phyloP scores from a whole-genome alignment of 2,797 vertebrate species.

The Odontamblyopus lacepedii region DNA sequence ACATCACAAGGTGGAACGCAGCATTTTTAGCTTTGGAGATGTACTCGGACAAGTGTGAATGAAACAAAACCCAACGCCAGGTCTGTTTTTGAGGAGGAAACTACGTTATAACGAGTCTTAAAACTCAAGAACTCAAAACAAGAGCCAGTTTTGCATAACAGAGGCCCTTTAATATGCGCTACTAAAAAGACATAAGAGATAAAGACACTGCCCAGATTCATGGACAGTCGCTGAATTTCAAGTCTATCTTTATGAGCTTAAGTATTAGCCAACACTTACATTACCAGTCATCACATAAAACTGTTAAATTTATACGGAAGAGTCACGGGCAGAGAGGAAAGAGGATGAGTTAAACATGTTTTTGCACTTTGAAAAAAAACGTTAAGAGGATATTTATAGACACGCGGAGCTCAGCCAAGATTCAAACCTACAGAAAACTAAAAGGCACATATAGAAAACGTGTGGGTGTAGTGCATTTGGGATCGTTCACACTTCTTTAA shows the following conservation, averaged over 20 bases:
- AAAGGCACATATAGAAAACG: not conserved
- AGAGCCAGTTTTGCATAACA: no score
- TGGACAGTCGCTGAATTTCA: constrained; percentile 43
- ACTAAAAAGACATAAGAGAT: constrained; percentile 20
- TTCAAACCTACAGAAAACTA: not conserved
- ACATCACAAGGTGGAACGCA: no score
- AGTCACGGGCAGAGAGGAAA: not conserved
- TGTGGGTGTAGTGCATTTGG: no score
- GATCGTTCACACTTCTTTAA: no score
- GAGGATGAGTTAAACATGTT: constrained; percentile 6
- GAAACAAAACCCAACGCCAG: no score
- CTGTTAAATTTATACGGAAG: constrained; percentile 31
- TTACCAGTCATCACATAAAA: constrained; percentile 51
- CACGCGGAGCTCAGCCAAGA: not conserved
- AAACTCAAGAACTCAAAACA: no score
- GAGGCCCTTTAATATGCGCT: constrained; percentile 37
- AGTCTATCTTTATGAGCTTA: constrained; percentile 56
- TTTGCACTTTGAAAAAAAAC: constrained; percentile 6
- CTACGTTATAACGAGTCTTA: no score
- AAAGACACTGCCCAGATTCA: constrained; percentile 52
- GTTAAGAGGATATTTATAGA: constrained; percentile 27
- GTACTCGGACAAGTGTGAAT: no score
- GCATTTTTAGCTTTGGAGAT: no score
- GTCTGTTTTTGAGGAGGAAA: no score
- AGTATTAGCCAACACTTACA: constrained; percentile 67